Base-by-base conservation (phyloP, 2,888 invertebrate genomes). In the Aradus depressus region DNA sequence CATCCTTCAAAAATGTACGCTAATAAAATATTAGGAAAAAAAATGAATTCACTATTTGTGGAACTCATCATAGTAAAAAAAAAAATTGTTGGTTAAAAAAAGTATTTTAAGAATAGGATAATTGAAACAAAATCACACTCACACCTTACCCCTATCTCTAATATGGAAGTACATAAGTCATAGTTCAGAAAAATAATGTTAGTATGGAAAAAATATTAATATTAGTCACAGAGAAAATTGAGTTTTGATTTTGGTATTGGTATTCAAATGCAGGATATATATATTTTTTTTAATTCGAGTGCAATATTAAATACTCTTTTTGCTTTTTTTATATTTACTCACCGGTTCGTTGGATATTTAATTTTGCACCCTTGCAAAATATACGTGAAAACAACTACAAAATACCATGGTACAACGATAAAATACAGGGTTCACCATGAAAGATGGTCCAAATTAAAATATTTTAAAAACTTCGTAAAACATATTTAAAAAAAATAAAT, bases 211-310 rank as follows among this genome's bases (percentile, higher is more conserved):
- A 44, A 44, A 26, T 28, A 44, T 14, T 21, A 45, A 45, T 45
- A 21, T 43, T 43, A 28, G 16, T 22, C 23, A 32, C 31, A 32
- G 8, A 45, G 28, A 45, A 32, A 38, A 31, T 25, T 41, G 32
- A 43, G 21, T 14, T 19, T 39, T 22, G 21, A 12, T 37, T 37
- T 53, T 51, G 44, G 56, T 56, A 58, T 59, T 59, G 59, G 59
- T 59, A 59, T 59, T 59, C 59, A 59, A 59, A 59, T 59, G 59
- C 44, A 31, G 21, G 34, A 25, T 37, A 35, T 14, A 32, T 23
- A 21, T 26, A 37, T 28, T 22, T 45, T 22, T 37, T 12, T 21
- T 22, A 44, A 31, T 14, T 28, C 16, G 34, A 45, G 45, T 45
- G 45, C 45, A 45, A 45, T 22, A 45, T 45, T 45, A 45, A 45